These are phyloP conservation scores for Heteronetta atricapilla DNA, from an alignment of 2,113 vertebrate species.

Conservation along the genomic window DNA sequence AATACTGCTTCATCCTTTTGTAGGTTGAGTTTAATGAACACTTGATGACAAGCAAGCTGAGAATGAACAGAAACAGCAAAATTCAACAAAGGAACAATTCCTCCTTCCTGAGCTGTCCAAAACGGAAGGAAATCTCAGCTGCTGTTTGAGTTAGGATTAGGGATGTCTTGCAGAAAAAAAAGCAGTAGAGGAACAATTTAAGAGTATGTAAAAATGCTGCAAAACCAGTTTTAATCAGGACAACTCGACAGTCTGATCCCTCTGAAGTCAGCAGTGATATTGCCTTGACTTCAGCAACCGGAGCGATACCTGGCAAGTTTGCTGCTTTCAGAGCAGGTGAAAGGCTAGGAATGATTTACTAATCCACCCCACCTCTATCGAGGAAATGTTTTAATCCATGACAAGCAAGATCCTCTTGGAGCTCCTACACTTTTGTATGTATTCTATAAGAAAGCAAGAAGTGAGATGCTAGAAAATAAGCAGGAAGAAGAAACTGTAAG, in stretches of 20 bases:
- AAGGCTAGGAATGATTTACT: neutral
- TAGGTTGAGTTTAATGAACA: constrained; percentile 1
- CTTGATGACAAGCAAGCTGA: neutral
- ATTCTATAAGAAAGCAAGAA: neutral
- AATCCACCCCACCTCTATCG: neutral
- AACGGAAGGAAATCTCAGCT: neutral
- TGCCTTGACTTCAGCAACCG: neutral
- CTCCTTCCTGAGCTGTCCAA: neutral
- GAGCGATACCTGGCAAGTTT: neutral
- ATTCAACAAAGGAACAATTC: neutral
- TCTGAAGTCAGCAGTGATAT: neutral
- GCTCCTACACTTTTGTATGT: neutral
- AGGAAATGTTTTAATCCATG: constrained; percentile 10
- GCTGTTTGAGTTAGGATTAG: neutral
- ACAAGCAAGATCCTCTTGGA: constrained; percentile 8
- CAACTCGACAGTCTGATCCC: neutral
- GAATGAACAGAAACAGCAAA: constrained; percentile 4
- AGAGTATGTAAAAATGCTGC: neutral
- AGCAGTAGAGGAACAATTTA: neutral
- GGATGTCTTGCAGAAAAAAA: neutral
- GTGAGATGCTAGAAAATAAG: neutral
- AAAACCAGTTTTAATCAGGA: neutral
- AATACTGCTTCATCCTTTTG: neutral
- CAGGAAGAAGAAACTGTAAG: neutral
- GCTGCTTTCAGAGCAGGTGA: neutral